phyloP scores from a whole-genome alignment of 2,888 invertebrate genomes.

The Stomorhina lunata region DNA sequence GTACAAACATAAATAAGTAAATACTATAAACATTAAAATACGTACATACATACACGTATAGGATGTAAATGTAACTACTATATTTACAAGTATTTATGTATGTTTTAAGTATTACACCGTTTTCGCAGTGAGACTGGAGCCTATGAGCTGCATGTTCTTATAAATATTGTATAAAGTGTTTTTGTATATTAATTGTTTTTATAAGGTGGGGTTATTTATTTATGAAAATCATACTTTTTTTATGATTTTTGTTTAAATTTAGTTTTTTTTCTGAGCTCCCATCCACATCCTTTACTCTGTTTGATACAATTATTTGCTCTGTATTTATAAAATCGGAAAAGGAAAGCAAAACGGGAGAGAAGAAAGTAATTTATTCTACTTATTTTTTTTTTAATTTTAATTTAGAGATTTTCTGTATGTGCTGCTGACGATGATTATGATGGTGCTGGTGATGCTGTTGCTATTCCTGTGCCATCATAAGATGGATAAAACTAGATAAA shows the following conservation, averaged over 20 bases:
- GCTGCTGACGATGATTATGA: not conserved
- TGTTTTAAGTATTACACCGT: not conserved
- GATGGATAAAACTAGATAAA: constrained; percentile 33
- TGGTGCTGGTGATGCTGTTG: not conserved
- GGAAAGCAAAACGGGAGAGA: not conserved
- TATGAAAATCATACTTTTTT: constrained; percentile 21
- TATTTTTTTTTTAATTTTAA: constrained; percentile 20
- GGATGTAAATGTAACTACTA: not conserved
- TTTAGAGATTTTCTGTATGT: not conserved
- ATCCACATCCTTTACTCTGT: not conserved
- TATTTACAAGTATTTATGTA: too few species aligned
- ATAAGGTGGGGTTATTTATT: constrained; percentile 27
- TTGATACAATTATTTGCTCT: not conserved
- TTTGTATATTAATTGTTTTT: constrained; percentile 47
- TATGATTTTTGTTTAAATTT: constrained; percentile 40
- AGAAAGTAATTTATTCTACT: not conserved
- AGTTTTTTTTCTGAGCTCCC: not conserved
- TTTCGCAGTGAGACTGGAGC: constrained; percentile 48
- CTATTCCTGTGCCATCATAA: not conserved
- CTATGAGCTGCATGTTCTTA: constrained; percentile 25
- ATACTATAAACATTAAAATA: not conserved
- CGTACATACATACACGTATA: not conserved
- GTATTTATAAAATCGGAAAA: not conserved
- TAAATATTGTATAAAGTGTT: too few species aligned
- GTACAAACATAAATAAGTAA: too few species aligned